Evolutionary conservation across 2,113 vertebrate species (phyloP).

Genomic region (Pedetes capensis): DNA sequence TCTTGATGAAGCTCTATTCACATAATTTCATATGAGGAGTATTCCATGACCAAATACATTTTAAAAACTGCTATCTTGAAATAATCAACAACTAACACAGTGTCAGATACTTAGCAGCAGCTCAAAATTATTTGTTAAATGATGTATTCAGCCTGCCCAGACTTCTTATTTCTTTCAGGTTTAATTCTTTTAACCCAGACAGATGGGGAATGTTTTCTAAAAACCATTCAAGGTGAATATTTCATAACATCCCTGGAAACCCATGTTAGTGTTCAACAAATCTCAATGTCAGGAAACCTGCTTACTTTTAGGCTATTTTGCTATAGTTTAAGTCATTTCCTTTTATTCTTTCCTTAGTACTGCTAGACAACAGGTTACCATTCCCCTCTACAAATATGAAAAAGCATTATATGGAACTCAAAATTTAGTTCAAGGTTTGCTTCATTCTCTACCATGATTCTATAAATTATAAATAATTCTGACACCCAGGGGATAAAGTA

Average conservation of each 20-base stretch:
- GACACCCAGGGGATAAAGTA: background rate
- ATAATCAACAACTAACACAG: background rate
- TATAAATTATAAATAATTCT: slow-evolving; percentile 23
- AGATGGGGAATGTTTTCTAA: slow-evolving; percentile 33
- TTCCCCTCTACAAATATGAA: background rate
- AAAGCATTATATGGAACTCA: background rate
- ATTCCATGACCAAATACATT: background rate
- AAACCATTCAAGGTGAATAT: slow-evolving; percentile 26
- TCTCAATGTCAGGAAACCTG: slow-evolving; percentile 64
- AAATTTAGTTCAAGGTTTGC: slow-evolving; percentile 15
- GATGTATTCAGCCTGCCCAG: background rate
- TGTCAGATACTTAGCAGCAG: background rate
- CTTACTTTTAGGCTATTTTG: slow-evolving; percentile 44
- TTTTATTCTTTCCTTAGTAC: slow-evolving; percentile 56
- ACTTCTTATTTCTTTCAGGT: background rate
- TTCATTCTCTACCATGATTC: background rate
- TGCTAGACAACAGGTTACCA: slow-evolving; percentile 26
- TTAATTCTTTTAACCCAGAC: background rate
- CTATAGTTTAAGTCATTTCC: slow-evolving; percentile 63
- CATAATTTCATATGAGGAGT: background rate
- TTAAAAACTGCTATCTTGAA: slow-evolving; percentile 35
- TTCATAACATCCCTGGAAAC: slow-evolving; percentile 36
- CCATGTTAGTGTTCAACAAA: slow-evolving; percentile 29
- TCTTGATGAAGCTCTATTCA: background rate
- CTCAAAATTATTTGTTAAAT: slow-evolving; percentile 4